phyloP scores from a whole-genome alignment of 2,888 invertebrate species.

The Amiota minor region DNA sequence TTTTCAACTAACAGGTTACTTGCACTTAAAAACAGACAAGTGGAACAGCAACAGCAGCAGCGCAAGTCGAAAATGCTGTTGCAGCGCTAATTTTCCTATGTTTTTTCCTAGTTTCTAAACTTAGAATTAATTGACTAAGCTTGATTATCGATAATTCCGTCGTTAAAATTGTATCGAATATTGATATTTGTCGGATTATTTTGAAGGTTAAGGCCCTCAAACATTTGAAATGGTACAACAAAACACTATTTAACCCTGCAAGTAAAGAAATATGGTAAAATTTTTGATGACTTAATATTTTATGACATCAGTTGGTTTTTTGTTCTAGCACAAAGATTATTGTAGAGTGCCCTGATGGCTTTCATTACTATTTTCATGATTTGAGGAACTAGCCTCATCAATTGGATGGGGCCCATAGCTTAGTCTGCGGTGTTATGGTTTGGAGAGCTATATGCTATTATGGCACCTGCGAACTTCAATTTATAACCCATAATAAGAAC shows the following conservation, averaged over 20 bases:
- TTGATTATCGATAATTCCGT: no score
- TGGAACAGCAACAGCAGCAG: no score
- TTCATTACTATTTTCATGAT: background rate
- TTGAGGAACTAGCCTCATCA: background rate
- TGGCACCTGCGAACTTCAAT: background rate
- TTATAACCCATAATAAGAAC: conserved; percentile 1
- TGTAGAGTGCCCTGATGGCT: background rate
- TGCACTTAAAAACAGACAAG: no score
- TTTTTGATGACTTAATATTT: conserved; percentile 3
- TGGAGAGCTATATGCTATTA: conserved; percentile 2
- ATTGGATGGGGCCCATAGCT: background rate
- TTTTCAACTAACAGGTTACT: no score
- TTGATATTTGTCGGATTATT: background rate
- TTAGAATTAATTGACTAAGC: no score
- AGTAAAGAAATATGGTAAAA: conserved; percentile 29
- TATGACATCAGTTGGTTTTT: background rate
- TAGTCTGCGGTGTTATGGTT: background rate
- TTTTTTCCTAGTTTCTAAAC: no score
- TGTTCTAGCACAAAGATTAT: background rate
- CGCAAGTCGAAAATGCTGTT: no score
- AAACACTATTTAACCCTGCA: background rate
- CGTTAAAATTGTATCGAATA: no score
- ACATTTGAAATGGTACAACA: conserved; percentile 21
- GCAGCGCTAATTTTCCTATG: no score
- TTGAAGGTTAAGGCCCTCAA: background rate